Conservation (phyloP, 2,888 invertebrate species). For the Eilema depressum region DNA sequence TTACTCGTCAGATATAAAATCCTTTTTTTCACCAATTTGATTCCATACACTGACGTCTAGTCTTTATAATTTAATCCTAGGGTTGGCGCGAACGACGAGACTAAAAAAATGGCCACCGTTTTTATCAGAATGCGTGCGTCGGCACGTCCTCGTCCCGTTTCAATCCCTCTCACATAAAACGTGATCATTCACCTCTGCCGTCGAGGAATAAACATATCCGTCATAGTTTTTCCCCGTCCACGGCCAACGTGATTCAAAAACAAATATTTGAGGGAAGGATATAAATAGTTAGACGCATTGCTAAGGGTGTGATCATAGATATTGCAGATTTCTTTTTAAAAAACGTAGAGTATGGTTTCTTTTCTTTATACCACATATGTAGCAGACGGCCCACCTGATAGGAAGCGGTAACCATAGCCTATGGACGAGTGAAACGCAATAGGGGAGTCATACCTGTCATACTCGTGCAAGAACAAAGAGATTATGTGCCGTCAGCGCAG, state of each 20-base stretch:
- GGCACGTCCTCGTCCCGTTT: slow-evolving; percentile 72
- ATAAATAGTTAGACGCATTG: background rate
- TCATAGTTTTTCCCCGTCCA: slow-evolving; percentile 57
- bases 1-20: slow-evolving; percentile 19
- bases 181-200: slow-evolving; percentile 76
- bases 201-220: slow-evolving; percentile 72
- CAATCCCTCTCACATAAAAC: slow-evolving; percentile 75
- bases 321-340: background rate
- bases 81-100: slow-evolving; percentile 55
- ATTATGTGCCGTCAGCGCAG: too few species aligned
- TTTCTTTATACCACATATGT: too few species aligned
- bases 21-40: slow-evolving; percentile 52
- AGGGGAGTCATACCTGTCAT: too few species aligned
- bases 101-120: slow-evolving; percentile 52
- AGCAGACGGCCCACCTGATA: too few species aligned
- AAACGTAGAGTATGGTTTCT: background rate
- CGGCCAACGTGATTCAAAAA: slow-evolving; percentile 56
- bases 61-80: slow-evolving; percentile 67
- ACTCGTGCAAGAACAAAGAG: too few species aligned
- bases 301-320: background rate
- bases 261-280: slow-evolving; percentile 54
- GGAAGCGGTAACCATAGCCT: too few species aligned
- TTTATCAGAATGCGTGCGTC: slow-evolving; percentile 71
- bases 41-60: slow-evolving; percentile 61
- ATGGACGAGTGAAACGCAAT: too few species aligned